These are phyloP conservation scores for Anthopleura sola DNA, from an alignment of 64 coral and sea anemone genomes.

Conservation along the genomic window DNA sequence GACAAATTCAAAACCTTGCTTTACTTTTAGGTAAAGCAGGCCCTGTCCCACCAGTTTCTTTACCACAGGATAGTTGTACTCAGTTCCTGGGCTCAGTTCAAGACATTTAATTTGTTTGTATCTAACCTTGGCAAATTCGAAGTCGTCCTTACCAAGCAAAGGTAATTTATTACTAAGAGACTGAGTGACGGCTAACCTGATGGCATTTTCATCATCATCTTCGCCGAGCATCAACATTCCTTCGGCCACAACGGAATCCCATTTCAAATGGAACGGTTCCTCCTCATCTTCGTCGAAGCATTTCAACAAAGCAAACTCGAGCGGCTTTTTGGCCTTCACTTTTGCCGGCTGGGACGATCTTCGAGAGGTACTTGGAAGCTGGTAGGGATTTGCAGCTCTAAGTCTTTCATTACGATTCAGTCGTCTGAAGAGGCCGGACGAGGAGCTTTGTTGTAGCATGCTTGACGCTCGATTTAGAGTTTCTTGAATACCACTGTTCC, in stretches of 20 bases:
- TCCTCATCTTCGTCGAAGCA: slow-evolving; percentile 30
- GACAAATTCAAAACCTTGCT: slow-evolving; percentile 66
- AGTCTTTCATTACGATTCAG: slow-evolving; percentile 49
- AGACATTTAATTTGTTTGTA: slow-evolving; percentile 3
- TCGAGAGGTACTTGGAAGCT: neutral
- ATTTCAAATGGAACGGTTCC: slow-evolving; percentile 25
- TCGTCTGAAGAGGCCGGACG: slow-evolving; percentile 24
- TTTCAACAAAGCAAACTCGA: slow-evolving; percentile 44
- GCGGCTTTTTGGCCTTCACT: slow-evolving; percentile 41
- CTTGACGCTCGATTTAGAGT: slow-evolving; percentile 1
- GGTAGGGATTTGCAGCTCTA: slow-evolving; percentile 24
- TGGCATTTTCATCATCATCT: slow-evolving; percentile 54
- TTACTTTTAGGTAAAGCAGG: slow-evolving; percentile 62
- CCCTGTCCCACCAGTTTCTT: slow-evolving; percentile 69
- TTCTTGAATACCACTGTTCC: no score
- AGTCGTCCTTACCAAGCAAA: neutral
- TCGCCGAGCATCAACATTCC: slow-evolving; percentile 49
- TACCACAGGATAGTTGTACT: neutral
- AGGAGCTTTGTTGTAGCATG: slow-evolving; percentile 47
- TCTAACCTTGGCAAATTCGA: neutral
- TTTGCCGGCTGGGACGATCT: neutral
- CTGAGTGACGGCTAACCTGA: slow-evolving; percentile 28
- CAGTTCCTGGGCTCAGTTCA: neutral
- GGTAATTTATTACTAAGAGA: slow-evolving; percentile 27
- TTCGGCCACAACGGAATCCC: slow-evolving; percentile 20